These are phyloP conservation scores for Picus viridis DNA, from an alignment of 2,797 vertebrate genomes.

Conservation along the genomic window DNA sequence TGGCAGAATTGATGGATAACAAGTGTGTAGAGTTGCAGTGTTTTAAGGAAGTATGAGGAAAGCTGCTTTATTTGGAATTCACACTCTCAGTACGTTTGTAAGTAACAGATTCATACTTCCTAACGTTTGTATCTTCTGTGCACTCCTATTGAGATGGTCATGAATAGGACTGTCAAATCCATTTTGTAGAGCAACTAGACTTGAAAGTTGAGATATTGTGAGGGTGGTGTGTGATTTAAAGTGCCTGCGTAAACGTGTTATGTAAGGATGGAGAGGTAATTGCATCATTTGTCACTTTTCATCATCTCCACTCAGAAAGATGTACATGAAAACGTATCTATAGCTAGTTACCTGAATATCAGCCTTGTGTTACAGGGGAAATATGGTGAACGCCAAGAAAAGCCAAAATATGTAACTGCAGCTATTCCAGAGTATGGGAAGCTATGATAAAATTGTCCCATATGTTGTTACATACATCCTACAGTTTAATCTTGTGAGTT, in stretches of 20 bases:
- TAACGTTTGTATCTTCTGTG: constrained; percentile 62
- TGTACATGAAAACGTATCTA: not conserved
- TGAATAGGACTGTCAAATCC: constrained; percentile 54
- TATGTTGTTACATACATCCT: not conserved
- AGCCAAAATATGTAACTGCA: not conserved
- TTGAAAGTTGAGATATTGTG: constrained; percentile 47
- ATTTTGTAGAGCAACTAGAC: constrained; percentile 47
- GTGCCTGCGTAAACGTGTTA: constrained; percentile 58
- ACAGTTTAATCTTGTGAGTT: not conserved
- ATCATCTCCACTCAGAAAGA: constrained; percentile 31
- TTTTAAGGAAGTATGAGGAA: constrained; percentile 59
- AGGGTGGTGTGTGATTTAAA: constrained; percentile 42
- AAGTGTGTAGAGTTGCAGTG: constrained; percentile 59
- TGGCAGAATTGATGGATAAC: constrained; percentile 52
- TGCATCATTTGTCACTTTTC: constrained; percentile 54
- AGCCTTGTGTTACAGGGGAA: not conserved
- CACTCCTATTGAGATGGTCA: constrained; percentile 52
- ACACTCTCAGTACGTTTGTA: constrained; percentile 68
- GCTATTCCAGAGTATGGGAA: not conserved
- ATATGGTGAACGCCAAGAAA: not conserved
- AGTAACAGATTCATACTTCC: constrained; percentile 69
- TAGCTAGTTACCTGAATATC: not conserved
- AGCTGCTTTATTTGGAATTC: constrained; percentile 57
- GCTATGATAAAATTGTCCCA: not conserved
- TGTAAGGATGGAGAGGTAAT: constrained; percentile 59